These are phyloP conservation scores for Chitala chitala DNA, from an alignment of 2,113 vertebrate genomes.

Conservation along the genomic window DNA sequence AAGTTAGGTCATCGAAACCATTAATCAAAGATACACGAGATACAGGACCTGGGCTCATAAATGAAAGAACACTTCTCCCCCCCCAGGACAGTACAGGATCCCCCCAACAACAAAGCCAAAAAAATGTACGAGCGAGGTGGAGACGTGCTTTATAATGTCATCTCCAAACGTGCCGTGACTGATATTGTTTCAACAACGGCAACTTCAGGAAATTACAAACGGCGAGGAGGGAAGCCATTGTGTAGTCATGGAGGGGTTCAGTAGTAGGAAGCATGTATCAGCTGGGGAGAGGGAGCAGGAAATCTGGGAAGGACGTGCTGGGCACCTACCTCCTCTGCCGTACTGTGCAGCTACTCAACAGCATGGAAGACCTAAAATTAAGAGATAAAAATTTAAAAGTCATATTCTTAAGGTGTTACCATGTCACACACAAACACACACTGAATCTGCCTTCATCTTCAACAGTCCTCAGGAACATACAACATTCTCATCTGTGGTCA, in stretches of 20 bases:
- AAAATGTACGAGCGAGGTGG: not conserved
- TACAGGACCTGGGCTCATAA: not conserved
- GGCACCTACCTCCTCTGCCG: not conserved
- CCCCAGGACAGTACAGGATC: not conserved
- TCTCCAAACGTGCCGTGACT: not conserved
- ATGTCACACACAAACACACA: too few relatives aligned
- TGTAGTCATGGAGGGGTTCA: not conserved
- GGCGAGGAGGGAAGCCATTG: not conserved
- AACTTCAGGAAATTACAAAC: not conserved
- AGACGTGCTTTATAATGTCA: not conserved
- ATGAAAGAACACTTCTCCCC: slow-evolving; percentile 12
- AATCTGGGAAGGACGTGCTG: not conserved
- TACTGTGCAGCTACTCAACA: not conserved
- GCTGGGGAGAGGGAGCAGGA: too few relatives aligned
- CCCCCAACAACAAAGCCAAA: slow-evolving; percentile 13
- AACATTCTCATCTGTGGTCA: too few relatives aligned
- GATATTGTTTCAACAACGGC: not conserved
- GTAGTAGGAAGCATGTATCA: too few relatives aligned
- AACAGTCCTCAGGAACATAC: too few relatives aligned
- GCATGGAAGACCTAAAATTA: too few relatives aligned
- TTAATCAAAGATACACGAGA: slow-evolving; percentile 6
- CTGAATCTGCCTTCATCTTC: too few relatives aligned
- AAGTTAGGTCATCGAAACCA: not conserved
- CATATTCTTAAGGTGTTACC: too few relatives aligned
- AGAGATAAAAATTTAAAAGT: too few relatives aligned